Evolutionary conservation across 2,888 invertebrate species (phyloP), one percentile per base, ranked within the genome.

Genomic region (Erebia epiphron): DNA sequence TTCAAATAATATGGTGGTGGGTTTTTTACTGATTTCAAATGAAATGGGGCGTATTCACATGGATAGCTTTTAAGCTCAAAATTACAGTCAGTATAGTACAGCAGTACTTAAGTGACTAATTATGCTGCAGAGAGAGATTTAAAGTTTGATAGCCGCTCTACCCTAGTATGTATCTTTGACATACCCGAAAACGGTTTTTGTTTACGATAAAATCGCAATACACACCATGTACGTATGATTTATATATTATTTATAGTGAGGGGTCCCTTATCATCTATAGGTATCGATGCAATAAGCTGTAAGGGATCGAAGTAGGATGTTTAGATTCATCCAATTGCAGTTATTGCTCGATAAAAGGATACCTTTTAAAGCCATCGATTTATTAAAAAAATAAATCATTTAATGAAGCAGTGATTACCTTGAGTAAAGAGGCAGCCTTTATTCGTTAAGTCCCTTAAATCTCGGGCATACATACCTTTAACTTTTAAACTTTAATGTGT

Each of bases 161-260:
- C 14, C 7, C 10, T 21, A 2, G 0, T 14, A 49, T 26, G 21
- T 49, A 4, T 62, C 62, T 21, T 8, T 18, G 13, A n/a, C 14
- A 14, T 62, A 2, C 21, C 49, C 81, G 82, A 82, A 84, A 84
- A 83, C 80, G 79, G 83, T 84, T 72, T 72, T 72, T 70, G 54
- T 66, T 77, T 58, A 72, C 79, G 87, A 89, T 88, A 87, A 82
- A 84, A 88, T 89, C 88, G 77, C 83, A 82, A 84, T 85, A 84
- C 80, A 82, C 77, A 74, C 81, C 50, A 52, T 16, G 79, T 79
- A 80, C 76, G 71, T 69, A 83, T 87, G 86, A 88, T 86, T 86
- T 87, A 88, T 79, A 76, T 81, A 78, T 80, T 85, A 84, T 86
- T 84, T 86, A 85, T 84, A 81, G 77, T 21, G 71, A 68, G 78